These are phyloP conservation scores for Otolemur crassicaudatus DNA, from an alignment of 2,797 vertebrate genomes.

Conservation along the genomic window DNA sequence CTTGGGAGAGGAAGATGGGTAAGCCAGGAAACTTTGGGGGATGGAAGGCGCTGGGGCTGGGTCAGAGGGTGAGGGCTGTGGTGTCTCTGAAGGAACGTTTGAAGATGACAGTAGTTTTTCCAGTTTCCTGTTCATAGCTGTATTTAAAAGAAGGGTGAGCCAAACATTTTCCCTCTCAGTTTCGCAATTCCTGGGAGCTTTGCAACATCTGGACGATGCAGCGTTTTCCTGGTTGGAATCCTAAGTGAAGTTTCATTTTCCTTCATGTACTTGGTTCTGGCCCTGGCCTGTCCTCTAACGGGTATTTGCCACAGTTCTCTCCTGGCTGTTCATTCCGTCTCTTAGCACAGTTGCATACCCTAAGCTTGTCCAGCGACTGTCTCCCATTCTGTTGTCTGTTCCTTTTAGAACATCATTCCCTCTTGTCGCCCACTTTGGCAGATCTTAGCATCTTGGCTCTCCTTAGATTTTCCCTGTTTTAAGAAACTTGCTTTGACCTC, in stretches of 20 bases:
- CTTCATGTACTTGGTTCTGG: neutral
- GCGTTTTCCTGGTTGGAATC: neutral
- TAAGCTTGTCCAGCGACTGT: rapidly evolving
- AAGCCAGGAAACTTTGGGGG: neutral
- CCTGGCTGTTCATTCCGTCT: neutral
- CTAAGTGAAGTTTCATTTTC: neutral
- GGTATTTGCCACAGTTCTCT: neutral
- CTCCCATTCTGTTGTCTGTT: neutral
- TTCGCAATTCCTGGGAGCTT: neutral
- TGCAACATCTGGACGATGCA: neutral
- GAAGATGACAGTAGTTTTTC: neutral
- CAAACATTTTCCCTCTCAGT: neutral
- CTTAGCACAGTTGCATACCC: rapidly evolving
- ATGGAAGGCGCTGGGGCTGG: neutral
- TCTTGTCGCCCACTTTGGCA: neutral
- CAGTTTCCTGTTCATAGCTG: neutral
- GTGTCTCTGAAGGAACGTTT: neutral
- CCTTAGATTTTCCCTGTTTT: neutral
- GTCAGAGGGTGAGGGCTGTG: rapidly evolving
- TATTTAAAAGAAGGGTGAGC: neutral
- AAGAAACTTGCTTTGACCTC: neutral
- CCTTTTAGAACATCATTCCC: rapidly evolving
- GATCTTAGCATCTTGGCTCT: no score
- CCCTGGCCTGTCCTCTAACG: neutral
- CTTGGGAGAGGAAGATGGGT: rapidly evolving